Evolutionary conservation across 2,888 invertebrate species (phyloP), one percentile per base, ranked within the genome.

Genomic region (Acanthacorydalis orientalis): DNA sequence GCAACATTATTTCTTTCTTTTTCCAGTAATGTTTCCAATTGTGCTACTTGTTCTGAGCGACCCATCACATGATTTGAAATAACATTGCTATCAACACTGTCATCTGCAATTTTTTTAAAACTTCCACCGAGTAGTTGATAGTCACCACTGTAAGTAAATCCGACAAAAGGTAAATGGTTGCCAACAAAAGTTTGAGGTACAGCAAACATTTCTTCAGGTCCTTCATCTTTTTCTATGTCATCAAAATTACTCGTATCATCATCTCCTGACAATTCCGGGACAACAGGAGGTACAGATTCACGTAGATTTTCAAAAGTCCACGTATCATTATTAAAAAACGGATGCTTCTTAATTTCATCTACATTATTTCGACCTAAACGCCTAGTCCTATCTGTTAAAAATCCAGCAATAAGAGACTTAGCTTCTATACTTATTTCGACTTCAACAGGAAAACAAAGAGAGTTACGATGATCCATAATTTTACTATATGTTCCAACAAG

Each of bases 241-340:
- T 97, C 97, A 68, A 99, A 99, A 68, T 98, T 92, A 57, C 92
- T 86, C 0, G 98, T 96, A 65, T 99, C 98, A 63, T 95, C 95
- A 63, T 99, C 98, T 53, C 95, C 86, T 14, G 80, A 77, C 47
- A 99, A 70, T 61, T 97, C 95, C 11, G 97, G 97, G 11, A 97
- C 92, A 9, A 97, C 92, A 0, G 98, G 98, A 2, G 98, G 96
- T 40, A 89, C 86, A 54, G 93, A 85, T 61, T 93, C 85, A 51
- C 95, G 73, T 51, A 99, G 78, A 64, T 88, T 97, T 47, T 91
- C 90, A 69, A 97, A 99, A 47, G 89, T 90, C 97, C 97, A 99
- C 56, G 92, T 88, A 61, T 95, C 91, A 67, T 96, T 97, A 52
- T 80, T 76, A 67, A 99, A 99, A 67, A 99, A 99, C 15, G 80